Evolutionary conservation across 2,888 invertebrate species (phyloP).

Genomic region (Drosophila falleni): DNA sequence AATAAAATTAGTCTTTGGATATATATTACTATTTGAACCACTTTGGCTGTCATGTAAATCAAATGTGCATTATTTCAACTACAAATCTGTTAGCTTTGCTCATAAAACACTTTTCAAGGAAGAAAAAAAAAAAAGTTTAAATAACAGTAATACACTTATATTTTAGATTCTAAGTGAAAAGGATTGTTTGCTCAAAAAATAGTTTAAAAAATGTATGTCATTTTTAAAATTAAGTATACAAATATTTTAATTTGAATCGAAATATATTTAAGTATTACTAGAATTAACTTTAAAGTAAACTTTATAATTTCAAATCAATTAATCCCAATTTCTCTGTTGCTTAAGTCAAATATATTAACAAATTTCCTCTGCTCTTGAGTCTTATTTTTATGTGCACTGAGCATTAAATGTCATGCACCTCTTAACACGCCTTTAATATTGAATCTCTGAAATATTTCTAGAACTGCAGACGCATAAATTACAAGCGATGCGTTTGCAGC

Average conservation of each 20-base stretch:
- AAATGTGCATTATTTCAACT: constrained; percentile 22
- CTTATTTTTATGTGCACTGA: constrained; percentile 3
- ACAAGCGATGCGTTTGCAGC: constrained; percentile 39
- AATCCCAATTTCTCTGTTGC: not conserved
- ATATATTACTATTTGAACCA: not conserved
- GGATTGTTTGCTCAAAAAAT: no score
- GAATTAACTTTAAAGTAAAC: not conserved
- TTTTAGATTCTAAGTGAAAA: no score
- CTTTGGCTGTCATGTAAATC: constrained; percentile 24
- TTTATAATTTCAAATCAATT: not conserved
- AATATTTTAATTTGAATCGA: no score
- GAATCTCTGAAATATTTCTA: constrained; percentile 31
- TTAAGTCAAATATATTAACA: constrained; percentile 1
- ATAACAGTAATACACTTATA: not conserved
- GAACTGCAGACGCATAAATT: constrained; percentile 60
- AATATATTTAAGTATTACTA: no score
- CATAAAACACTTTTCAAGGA: not conserved
- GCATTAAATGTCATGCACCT: constrained; percentile 15
- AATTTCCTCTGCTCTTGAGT: constrained; percentile 7
- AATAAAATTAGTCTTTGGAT: constrained; percentile 1
- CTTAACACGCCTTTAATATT: constrained; percentile 37
- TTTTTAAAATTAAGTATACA: no score
- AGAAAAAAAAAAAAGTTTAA: not conserved
- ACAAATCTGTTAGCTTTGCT: not conserved
- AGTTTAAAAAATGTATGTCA: no score